Evolutionary conservation across 2,888 invertebrate species (phyloP), one percentile per base, ranked within the genome.

Genomic region (Cheilosia pagana): DNA sequence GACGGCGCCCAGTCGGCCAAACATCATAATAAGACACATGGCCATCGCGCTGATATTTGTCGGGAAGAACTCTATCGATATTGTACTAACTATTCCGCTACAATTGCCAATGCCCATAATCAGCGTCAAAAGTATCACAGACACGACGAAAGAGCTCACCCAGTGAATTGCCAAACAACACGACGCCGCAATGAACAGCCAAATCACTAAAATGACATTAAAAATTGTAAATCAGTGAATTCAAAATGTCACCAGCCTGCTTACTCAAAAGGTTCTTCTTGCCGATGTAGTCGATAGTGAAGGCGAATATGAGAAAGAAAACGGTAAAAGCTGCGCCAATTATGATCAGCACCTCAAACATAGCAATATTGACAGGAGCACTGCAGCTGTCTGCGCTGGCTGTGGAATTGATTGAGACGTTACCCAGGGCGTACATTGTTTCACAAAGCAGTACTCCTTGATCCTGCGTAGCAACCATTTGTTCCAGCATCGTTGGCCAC

Each of bases 301-400:
- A 94, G 12, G 95, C 94, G 19, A 95, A 95, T 28, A 94, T 88
- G 41, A 95, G 88, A 89, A 95, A 95, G 88, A 95, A 94, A 0
- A 94, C 88, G 25, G 95, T 93, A 88, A 95, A 95, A 5, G 94
- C 93, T 0, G 93, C 92, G 0, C 95, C 96, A 87, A 95, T 94
- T 83, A 94, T 93, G 83, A 95, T 93, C 59, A 96, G 94, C 57
- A 94, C 94, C 88, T 94, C 91, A 89, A 95, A 95, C 2, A 95
- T 95, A 0, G 92, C 91, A 0, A 93, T 91, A 88, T 95, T 94
- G 83, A 95, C 93, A 0, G 92, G 91, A 41, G 93, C 92, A 31
- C 92, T 91, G 88, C 95, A 95, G 23, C 76, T 87, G 8, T 77
- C 81, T 1, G 59, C 48, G 28, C 2, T 31, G 6, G 21, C 28